These are phyloP conservation scores for Cheumatopsyche charites DNA, from an alignment of 1,140 invertebrate species.

Conservation along the genomic window DNA sequence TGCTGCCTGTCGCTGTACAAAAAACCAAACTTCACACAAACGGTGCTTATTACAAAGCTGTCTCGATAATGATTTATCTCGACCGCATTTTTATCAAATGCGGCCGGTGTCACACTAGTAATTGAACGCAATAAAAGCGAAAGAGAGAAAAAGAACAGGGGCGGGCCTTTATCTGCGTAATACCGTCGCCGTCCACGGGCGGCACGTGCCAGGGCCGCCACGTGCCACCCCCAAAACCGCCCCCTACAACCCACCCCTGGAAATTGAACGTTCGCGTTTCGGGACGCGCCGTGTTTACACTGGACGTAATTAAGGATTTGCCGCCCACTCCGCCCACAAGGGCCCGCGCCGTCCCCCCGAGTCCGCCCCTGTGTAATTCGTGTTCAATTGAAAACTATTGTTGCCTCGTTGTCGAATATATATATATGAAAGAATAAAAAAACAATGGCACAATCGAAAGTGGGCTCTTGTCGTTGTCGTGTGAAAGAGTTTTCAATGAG, in stretches of 20 bases:
- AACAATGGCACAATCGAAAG: too few species aligned
- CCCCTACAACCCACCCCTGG: neutral
- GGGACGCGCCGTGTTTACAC: conserved; percentile 32
- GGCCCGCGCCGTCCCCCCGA: neutral
- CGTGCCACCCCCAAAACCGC: neutral
- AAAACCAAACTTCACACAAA: too few species aligned
- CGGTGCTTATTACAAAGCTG: too few species aligned
- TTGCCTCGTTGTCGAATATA: neutral
- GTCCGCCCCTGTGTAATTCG: neutral
- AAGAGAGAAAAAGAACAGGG: neutral
- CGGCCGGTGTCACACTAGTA: too few species aligned
- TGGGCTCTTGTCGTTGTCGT: too few species aligned
- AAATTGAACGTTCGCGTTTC: conserved; percentile 42
- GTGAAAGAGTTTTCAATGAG: too few species aligned
- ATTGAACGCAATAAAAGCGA: neutral
- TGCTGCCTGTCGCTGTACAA: too few species aligned
- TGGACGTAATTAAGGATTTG: conserved; percentile 40
- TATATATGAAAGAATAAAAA: too few species aligned
- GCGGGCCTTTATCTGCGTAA: conserved; percentile 17
- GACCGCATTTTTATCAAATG: too few species aligned
- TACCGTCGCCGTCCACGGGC: conserved; percentile 35
- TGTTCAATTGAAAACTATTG: conserved; percentile 33
- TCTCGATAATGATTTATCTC: too few species aligned
- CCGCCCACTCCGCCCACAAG: neutral
- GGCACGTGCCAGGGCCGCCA: conserved; percentile 32